Percentiles rank a stretch among this genome's conserved stretches.
These are phyloP conservation scores for Chinchilla lanigera DNA, from an alignment of 2,113 vertebrate species.

Conservation along the genomic window DNA sequence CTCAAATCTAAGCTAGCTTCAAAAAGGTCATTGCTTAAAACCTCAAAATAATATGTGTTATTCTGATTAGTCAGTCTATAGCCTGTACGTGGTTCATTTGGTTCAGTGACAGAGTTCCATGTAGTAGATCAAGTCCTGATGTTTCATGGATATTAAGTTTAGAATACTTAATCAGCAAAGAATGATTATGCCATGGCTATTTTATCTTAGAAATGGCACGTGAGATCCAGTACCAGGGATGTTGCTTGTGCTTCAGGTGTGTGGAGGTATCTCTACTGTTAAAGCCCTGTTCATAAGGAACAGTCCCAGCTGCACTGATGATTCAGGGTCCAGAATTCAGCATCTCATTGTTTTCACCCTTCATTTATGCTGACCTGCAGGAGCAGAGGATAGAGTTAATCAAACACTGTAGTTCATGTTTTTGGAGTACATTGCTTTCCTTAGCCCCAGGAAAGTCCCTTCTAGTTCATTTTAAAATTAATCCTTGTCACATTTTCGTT, in stretches of 20 bases:
- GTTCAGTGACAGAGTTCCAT: background rate
- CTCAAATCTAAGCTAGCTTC: background rate
- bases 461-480: background rate
- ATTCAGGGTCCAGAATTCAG: background rate
- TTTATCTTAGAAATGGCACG: background rate
- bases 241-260: background rate
- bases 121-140: background rate
- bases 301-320: background rate
- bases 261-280: background rate
- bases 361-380: background rate
- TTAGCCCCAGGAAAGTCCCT: background rate
- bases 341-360: background rate
- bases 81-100: background rate
- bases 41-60: background rate
- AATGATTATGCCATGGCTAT: background rate
- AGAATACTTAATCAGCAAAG: background rate
- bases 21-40: background rate
- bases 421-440: background rate
- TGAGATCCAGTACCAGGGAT: background rate
- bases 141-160: background rate
- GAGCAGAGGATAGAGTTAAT: background rate
- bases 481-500: background rate
- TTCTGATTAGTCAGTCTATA: background rate
- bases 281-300: background rate
- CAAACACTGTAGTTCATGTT: background rate